Evolutionary conservation across 2,888 invertebrate species (phyloP), one percentile per base, ranked within the genome.

Genomic region (Drosophila borborema): DNA sequence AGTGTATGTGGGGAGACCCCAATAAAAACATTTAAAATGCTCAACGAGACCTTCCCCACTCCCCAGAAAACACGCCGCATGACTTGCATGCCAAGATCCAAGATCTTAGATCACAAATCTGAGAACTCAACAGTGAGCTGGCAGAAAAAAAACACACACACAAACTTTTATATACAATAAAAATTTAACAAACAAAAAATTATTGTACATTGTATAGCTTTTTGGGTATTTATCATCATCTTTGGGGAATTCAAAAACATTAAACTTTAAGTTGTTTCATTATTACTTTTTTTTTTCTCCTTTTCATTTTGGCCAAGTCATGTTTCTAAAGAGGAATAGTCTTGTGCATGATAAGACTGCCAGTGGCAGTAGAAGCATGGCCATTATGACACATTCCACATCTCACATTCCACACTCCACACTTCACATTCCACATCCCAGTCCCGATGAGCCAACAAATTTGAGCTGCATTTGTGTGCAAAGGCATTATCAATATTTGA

Each of bases 401-500:
- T n/a, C n/a, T n/a, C n/a, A n/a, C n/a, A n/a, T n/a, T n/a, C n/a
- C n/a, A n/a, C n/a, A n/a, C n/a, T n/a, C n/a, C 59, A 69, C 23
- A 53, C 31, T 23, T 20, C 40, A 31, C 41, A 45, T 1, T 12
- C 45, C n/a, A 40, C 40, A 40, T 5, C 20, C 38, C 59, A 20
- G 14, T 38, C 31, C 12, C 38, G 59, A 49, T 18, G 8, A 23
- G 20, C 58, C 16, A 23, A 31, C 49, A 49, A 49, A 31, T 49
- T 48, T 48, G 48, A 48, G 48, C 48, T 41, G 49, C 58, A 68
- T 55, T 51, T 51, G 23, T 51, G 23, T 36, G 54, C 49, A 34
- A 23, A 23, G 46, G 64, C 70, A 70, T 53, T 48, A 55, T 58
- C 69, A 87, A 85, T 87, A 85, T 85, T 85, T 85, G 72, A 69